Evolutionary conservation across 2,113 vertebrate species (phyloP).

Genomic region (Odontophorus gujanensis): DNA sequence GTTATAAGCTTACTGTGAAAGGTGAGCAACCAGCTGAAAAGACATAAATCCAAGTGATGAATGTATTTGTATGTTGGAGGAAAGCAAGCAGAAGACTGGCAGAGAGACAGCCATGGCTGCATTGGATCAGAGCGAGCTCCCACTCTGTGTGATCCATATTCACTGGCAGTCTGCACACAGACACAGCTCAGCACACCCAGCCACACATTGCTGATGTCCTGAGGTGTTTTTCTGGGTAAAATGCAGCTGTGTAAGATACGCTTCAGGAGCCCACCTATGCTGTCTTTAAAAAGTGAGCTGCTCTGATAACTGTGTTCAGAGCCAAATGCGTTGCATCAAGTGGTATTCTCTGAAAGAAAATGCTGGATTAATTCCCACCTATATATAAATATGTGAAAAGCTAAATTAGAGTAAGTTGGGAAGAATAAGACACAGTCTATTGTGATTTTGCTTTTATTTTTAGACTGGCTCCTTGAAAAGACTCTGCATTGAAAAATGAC

Average conservation of each 20-base stretch:
- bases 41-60: not conserved
- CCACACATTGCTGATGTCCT: not conserved
- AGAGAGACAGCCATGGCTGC: not conserved
- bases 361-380: not conserved
- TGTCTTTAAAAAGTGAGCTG: not conserved
- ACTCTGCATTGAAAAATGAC: not conserved
- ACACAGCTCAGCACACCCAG: not conserved
- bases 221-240: not conserved
- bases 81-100: not conserved
- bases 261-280: not conserved
- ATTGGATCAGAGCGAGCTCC: not conserved
- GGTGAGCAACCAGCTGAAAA: not conserved
- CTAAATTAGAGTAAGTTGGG: not conserved
- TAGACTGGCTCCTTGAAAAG: not conserved
- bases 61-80: not conserved
- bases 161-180: not conserved
- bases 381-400: not conserved
- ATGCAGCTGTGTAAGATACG: accelerated
- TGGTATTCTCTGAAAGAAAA: not conserved
- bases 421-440: not conserved
- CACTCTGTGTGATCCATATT: not conserved
- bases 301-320: not conserved
- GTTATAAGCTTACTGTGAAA: not conserved
- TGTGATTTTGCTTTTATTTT: not conserved
- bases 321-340: not conserved